Evolutionary conservation across 2,797 vertebrate species (phyloP), one percentile per base, ranked within the genome.

Genomic region (Fratercula arctica): DNA sequence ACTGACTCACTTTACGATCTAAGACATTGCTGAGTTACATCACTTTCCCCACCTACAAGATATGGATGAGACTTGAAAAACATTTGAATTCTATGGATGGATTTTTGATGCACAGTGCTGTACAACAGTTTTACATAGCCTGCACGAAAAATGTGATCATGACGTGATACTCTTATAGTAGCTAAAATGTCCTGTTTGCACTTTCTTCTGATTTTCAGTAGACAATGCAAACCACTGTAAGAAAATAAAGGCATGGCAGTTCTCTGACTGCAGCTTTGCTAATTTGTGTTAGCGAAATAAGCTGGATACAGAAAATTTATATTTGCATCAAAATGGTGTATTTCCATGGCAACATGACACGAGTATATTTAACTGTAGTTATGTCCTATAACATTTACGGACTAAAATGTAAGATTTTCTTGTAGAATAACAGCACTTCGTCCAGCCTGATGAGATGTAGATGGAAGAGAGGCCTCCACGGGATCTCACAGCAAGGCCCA

Each of bases 331-430:
- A 60, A 59, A 48, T 69, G 15, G 16, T 74, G 5, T 70, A 92
- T 80, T 91, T 94, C 64, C 80, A 89, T 48, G 84, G 91, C 56
- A 94, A 94, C 73, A 63, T 45, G 41, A 84, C 29, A 87, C 16
- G 35, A 28, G 39, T 64, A 75, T 59, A 76, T 57, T 88, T 72
- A 88, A 50, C 23, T 80, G 9, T 90, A 70, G 60, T 51, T 76
- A 69, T 41, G 57, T 20, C 60, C 28, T 85, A 24, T 82, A 91
- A 76, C 11, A 41, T 75, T 41, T 68, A 7, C 37, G 26, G 43
- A 82, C 70, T 66, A 81, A 80, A 85, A 79, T 18, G 59, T 23
- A 35, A 37, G 37, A 31, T n/a, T 69, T 60, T 54, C 43, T 87
- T 72, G 31, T 26, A 89, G 48, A 85, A 53, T 74, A 87, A 66